Evolutionary conservation across 2,888 invertebrate genomes (phyloP).

Genomic region (Byasa hedistus): DNA sequence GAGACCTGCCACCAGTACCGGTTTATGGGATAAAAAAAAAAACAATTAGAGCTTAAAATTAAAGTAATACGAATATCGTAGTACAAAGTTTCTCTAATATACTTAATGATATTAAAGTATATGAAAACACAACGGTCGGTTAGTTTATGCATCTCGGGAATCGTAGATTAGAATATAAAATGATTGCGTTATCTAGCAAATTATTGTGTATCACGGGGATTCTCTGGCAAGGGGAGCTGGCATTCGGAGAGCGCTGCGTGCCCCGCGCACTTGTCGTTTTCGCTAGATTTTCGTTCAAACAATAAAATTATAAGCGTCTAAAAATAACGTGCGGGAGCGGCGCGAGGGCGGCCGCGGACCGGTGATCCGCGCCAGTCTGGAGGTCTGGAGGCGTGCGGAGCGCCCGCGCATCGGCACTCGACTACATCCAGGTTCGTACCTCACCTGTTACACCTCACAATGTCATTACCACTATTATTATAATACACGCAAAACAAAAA

Average conservation of each 20-base stretch:
- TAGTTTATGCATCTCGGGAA: background rate
- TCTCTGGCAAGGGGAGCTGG: constrained; percentile 54
- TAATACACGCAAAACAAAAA: constrained; percentile 58
- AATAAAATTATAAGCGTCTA: constrained; percentile 79
- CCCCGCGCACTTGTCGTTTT: constrained; percentile 72
- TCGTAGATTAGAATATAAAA: constrained; percentile 42
- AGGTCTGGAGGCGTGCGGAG: constrained; percentile 69
- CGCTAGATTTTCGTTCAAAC: constrained; percentile 70
- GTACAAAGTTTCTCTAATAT: no score
- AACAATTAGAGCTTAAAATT: no score
- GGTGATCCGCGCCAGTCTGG: constrained; percentile 59
- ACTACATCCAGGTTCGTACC: constrained; percentile 66
- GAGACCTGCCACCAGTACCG: no score
- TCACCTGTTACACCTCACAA: constrained; percentile 71
- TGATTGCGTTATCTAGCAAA: constrained; percentile 42
- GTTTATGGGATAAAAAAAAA: no score
- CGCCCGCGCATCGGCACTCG: constrained; percentile 57
- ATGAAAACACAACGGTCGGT: no score
- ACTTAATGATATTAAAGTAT: no score
- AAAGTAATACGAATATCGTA: no score
- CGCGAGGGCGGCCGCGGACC: constrained; percentile 47
- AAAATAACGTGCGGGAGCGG: constrained; percentile 62
- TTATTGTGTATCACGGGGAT: constrained; percentile 37
- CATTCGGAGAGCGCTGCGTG: constrained; percentile 67
- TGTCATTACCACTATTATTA: constrained; percentile 76